phyloP scores from a whole-genome alignment of 2,113 vertebrate genomes.

The Hemicordylus capensis region DNA sequence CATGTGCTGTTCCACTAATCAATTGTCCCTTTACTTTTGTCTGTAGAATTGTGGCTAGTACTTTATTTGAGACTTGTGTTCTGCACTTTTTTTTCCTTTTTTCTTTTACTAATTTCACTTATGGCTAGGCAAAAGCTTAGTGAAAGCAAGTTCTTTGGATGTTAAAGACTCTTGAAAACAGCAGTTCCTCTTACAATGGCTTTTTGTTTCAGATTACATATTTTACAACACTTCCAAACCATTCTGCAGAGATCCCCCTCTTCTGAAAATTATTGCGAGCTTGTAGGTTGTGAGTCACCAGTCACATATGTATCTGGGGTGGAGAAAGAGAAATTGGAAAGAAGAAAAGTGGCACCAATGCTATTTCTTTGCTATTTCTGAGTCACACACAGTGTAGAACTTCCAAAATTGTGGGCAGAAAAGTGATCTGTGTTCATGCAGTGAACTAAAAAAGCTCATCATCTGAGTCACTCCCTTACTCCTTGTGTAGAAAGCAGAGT shows the following conservation, averaged over 20 bases:
- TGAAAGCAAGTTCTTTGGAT: not conserved
- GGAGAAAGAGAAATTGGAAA: not conserved
- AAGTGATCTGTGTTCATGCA: fast-evolving
- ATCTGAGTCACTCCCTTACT: not conserved
- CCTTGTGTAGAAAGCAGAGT: not conserved
- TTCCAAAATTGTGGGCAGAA: fast-evolving
- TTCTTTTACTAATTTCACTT: not conserved
- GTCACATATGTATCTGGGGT: not conserved
- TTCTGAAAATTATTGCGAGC: fast-evolving
- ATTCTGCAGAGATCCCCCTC: not conserved
- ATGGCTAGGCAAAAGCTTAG: too few relatives aligned
- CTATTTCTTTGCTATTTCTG: not conserved
- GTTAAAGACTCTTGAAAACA: not conserved
- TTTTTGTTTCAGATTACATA: not conserved
- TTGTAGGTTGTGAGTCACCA: not conserved
- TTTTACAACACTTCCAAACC: not conserved
- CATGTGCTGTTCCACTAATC: not conserved
- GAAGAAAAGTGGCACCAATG: not conserved
- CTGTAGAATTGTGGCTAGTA: not conserved
- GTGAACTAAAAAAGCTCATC: not conserved
- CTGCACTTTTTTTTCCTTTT: too few relatives aligned
- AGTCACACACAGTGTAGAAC: not conserved
- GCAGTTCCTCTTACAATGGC: not conserved
- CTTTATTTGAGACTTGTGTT: not conserved
- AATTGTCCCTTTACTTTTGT: not conserved